phyloP scores from a whole-genome alignment of 2,797 vertebrate genomes.

The Choloepus didactylus region DNA sequence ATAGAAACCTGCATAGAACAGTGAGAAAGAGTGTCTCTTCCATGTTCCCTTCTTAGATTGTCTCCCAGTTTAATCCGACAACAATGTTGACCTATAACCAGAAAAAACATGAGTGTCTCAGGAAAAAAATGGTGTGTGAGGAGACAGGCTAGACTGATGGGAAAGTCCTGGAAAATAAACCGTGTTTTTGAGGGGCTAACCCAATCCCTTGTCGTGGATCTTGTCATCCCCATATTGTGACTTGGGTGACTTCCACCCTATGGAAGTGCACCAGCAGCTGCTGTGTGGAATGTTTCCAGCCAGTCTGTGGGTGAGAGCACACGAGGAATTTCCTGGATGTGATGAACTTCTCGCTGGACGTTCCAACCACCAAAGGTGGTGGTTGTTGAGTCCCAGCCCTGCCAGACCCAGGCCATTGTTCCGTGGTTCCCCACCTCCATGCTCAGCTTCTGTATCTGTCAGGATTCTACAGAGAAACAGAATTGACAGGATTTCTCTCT shows the following conservation, averaged over 20 bases:
- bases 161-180: not conserved
- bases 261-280: rapidly evolving
- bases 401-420: not conserved
- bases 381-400: too few relatives aligned
- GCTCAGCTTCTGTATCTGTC: not conserved
- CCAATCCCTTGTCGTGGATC: not conserved
- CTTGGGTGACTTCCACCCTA: too few relatives aligned
- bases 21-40: not conserved
- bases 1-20: rapidly evolving
- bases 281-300: not conserved
- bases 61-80: not conserved
- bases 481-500: too few relatives aligned
- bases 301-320: not conserved
- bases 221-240: too few relatives aligned
- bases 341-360: not conserved
- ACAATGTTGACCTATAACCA: not conserved
- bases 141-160: not conserved
- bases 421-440: too few relatives aligned
- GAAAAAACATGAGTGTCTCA: not conserved
- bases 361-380: not conserved
- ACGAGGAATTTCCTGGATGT: rapidly evolving
- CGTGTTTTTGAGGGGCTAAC: not conserved
- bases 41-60: not conserved
- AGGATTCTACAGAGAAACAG: too few relatives aligned
- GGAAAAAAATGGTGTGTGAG: rapidly evolving